Conservation (phyloP, 2,888 invertebrate species). For the Bombylius major region DNA sequence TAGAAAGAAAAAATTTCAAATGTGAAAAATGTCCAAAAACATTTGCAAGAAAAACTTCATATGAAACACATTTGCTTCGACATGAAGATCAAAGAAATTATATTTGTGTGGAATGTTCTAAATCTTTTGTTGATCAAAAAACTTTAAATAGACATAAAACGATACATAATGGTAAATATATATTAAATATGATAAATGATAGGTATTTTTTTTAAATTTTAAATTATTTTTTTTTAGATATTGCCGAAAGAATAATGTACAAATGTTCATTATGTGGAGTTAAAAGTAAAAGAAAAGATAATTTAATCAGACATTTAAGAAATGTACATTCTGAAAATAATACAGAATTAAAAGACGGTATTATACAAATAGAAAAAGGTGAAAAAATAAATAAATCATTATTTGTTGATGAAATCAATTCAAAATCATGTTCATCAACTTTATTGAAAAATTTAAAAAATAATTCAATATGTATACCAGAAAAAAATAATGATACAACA, state of each 20-base stretch:
- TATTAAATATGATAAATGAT: not conserved
- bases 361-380: not conserved
- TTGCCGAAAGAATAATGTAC: conserved; percentile 52
- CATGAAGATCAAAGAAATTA: conserved; percentile 43
- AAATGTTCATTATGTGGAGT: conserved; percentile 58
- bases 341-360: conserved; percentile 3
- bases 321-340: conserved; percentile 52
- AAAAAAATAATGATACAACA: not conserved
- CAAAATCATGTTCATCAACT: too few species aligned
- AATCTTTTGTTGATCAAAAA: conserved; percentile 52
- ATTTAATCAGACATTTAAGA: conserved; percentile 59
- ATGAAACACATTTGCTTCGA: conserved; percentile 42
- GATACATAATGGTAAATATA: conserved; percentile 48
- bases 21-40: conserved; percentile 48
- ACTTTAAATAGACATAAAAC: conserved; percentile 56
- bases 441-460: too few species aligned
- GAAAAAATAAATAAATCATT: too few species aligned
- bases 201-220: not conserved
- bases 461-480: too few species aligned
- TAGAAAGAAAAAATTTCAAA: conserved; percentile 39
- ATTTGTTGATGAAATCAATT: not conserved
- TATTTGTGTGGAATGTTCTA: conserved; percentile 51
- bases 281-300: conserved; percentile 63
- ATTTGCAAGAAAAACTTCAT: conserved; percentile 46
- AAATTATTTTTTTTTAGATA: conserved; percentile 15